phyloP scores from a whole-genome alignment of 2,888 invertebrate species.

The Andrena camellia region DNA sequence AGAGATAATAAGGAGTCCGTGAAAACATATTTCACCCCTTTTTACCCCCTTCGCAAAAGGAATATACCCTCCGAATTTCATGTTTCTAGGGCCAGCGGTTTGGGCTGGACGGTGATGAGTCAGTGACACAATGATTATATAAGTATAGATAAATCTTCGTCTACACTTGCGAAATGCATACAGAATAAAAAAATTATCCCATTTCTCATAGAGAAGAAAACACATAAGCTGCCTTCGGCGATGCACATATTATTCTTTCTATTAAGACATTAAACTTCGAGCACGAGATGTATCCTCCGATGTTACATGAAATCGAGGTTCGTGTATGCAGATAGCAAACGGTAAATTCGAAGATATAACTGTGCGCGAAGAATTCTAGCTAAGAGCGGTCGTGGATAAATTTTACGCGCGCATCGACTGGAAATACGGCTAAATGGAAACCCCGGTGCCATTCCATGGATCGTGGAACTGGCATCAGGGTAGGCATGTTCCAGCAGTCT shows the following conservation, averaged over 20 bases:
- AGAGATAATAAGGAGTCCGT: too few species aligned
- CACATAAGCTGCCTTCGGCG: neutral
- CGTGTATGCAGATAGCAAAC: conserved; percentile 13
- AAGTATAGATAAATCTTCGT: too few species aligned
- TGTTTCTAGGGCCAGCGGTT: too few species aligned
- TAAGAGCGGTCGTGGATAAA: conserved; percentile 25
- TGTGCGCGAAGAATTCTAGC: conserved; percentile 20
- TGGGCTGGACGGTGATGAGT: too few species aligned
- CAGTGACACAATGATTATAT: too few species aligned
- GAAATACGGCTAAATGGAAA: conserved; percentile 61
- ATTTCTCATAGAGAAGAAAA: neutral
- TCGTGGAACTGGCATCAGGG: conserved; percentile 41
- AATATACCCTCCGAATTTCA: too few species aligned
- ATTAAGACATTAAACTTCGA: neutral
- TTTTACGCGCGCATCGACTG: conserved; percentile 41
- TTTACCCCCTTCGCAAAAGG: too few species aligned
- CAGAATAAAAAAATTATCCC: too few species aligned
- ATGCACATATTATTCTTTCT: neutral
- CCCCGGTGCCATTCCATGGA: conserved; percentile 40
- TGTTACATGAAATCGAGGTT: neutral
- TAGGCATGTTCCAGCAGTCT: conserved; percentile 6
- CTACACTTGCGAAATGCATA: too few species aligned
- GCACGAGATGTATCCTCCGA: neutral
- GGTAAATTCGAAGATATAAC: conserved; percentile 26
- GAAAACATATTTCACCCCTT: too few species aligned